Conservation (phyloP, 2,888 invertebrate genomes). For the Drosophila prostipennis region DNA sequence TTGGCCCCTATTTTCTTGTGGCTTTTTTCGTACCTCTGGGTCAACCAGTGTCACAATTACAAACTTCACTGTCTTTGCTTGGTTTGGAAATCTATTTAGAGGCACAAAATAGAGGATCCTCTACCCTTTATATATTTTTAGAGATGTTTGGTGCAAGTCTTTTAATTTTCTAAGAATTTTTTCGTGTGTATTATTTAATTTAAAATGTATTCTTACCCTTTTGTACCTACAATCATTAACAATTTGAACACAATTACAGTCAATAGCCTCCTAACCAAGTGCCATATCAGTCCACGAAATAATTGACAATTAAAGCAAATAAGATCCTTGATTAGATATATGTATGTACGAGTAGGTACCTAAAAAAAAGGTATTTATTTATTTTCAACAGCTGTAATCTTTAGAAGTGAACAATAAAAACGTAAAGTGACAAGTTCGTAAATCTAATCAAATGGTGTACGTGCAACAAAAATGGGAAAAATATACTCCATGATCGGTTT, state of each 20-base stretch:
- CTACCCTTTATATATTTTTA: too few relatives aligned
- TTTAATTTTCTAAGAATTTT: not conserved
- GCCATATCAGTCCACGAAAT: constrained; percentile 1
- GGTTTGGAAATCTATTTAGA: constrained; percentile 14
- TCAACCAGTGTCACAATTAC: constrained; percentile 18
- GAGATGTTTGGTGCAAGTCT: too few relatives aligned
- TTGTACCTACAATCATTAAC: not conserved
- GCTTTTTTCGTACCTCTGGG: constrained; percentile 2
- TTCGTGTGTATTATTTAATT: not conserved
- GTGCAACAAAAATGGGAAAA: constrained; percentile 1
- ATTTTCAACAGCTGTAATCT: constrained; percentile 13
- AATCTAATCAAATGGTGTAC: constrained; percentile 9
- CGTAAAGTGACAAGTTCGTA: constrained; percentile 13
- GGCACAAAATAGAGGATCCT: too few relatives aligned
- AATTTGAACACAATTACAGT: not conserved
- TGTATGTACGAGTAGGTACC: not conserved
- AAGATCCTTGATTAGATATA: constrained; percentile 10
- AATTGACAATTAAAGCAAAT: constrained; percentile 11
- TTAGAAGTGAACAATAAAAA: not conserved
- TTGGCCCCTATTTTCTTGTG: constrained; percentile 2
- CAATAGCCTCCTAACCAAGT: not conserved
- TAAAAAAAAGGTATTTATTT: constrained; percentile 7
- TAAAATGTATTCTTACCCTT: not conserved
- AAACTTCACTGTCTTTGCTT: not conserved
- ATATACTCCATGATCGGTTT: not conserved